These are phyloP conservation scores for Penaeus indicus DNA, from an alignment of 1,140 invertebrate species.

Conservation along the genomic window DNA sequence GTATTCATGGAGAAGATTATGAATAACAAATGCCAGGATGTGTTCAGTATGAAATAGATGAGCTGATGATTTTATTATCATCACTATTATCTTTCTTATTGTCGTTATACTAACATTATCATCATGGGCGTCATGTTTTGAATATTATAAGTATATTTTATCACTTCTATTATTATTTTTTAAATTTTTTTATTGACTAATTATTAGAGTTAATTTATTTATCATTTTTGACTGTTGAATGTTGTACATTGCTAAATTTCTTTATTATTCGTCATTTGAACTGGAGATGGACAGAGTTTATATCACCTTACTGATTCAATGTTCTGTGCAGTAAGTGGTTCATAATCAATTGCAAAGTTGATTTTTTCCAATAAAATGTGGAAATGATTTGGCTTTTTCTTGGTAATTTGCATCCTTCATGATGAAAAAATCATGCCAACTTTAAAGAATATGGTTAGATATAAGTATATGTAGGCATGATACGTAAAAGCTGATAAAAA, in stretches of 20 bases:
- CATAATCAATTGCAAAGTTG: slow-evolving; percentile 53
- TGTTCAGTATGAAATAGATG: too few relatives aligned
- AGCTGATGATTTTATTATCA: too few relatives aligned
- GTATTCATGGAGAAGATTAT: too few relatives aligned
- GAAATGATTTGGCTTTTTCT: slow-evolving; percentile 32
- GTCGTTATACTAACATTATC: too few relatives aligned
- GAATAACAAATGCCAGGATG: too few relatives aligned
- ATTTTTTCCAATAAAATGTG: slow-evolving; percentile 62
- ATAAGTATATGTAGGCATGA: too few relatives aligned
- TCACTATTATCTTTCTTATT: too few relatives aligned
- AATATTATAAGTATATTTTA: too few relatives aligned
- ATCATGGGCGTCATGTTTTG: too few relatives aligned
- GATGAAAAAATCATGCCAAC: background rate
- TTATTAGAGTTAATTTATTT: background rate
- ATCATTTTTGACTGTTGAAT: slow-evolving; percentile 23
- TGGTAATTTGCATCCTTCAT: background rate
- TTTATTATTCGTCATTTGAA: slow-evolving; percentile 35
- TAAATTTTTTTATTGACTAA: too few relatives aligned
- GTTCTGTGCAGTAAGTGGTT: slow-evolving; percentile 59
- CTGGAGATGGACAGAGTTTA: slow-evolving; percentile 47
- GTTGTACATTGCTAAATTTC: slow-evolving; percentile 10
- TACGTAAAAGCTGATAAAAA: too few relatives aligned
- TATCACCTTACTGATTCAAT: slow-evolving; percentile 51
- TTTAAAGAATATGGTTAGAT: background rate
- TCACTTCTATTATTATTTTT: too few relatives aligned